These are phyloP conservation scores for Chironomus tentans DNA, from an alignment of 2,888 invertebrate genomes.

Conservation along the genomic window DNA sequence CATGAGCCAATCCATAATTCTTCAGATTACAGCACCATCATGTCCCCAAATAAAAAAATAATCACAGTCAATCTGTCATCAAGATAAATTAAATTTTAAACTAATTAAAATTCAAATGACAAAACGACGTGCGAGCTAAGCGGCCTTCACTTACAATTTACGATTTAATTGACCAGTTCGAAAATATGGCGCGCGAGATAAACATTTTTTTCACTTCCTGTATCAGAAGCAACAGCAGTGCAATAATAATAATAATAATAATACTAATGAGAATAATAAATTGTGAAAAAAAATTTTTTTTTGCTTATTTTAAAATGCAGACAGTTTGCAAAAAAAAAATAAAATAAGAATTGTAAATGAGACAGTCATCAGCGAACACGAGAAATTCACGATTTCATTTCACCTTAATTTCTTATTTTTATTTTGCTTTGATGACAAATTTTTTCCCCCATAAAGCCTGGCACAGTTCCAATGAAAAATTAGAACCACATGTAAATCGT, in stretches of 20 bases:
- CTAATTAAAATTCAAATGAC: too few species aligned
- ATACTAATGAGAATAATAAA: too few species aligned
- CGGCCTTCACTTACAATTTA: neutral
- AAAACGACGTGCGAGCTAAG: neutral
- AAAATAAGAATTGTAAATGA: neutral
- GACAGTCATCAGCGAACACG: neutral
- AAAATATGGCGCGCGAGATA: neutral
- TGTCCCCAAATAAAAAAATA: too few species aligned
- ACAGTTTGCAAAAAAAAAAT: neutral
- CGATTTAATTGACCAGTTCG: neutral
- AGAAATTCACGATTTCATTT: conserved; percentile 3
- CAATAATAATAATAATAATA: too few species aligned
- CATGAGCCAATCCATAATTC: too few species aligned
- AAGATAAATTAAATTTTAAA: too few species aligned
- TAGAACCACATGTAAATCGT: neutral
- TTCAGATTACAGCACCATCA: too few species aligned
- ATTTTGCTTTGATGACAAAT: neutral
- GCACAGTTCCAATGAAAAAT: neutral
- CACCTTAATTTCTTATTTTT: neutral
- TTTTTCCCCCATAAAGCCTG: neutral
- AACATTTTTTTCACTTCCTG: neutral
- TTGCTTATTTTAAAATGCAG: too few species aligned
- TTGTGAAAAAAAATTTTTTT: too few species aligned
- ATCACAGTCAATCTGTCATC: too few species aligned
- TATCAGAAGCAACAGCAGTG: neutral